Conservation (phyloP, 2,113 vertebrate species). For the Amphilophus citrinellus region DNA sequence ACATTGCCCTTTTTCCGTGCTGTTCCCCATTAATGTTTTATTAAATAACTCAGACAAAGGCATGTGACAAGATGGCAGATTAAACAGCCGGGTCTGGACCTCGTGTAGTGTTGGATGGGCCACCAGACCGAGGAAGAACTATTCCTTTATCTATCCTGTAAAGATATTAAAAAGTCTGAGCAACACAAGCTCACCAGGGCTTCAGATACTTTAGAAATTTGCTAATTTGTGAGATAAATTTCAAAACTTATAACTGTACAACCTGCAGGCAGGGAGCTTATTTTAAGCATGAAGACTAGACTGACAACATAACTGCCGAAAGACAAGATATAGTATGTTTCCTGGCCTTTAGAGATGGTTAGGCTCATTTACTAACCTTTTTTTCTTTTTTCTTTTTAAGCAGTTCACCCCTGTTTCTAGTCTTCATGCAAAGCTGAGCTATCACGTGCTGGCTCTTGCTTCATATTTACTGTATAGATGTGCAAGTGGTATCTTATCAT, state of each 20-base stretch:
- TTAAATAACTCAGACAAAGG: constrained; percentile 17
- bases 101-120: background rate
- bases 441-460: background rate
- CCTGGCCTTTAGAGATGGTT: background rate
- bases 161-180: background rate
- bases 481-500: background rate
- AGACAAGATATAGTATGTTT: background rate
- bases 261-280: background rate
- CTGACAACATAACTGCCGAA: background rate
- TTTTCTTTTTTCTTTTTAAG: background rate
- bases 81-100: constrained; percentile 3
- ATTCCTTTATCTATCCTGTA: background rate
- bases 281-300: background rate
- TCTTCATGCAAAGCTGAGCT: background rate
- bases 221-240: background rate
- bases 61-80: constrained; percentile 17
- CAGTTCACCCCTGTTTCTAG: background rate
- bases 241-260: background rate
- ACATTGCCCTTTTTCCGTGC: background rate
- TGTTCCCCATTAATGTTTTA: constrained; percentile 28
- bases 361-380: background rate
- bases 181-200: background rate
- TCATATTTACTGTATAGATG: background rate
- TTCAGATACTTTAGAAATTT: background rate
- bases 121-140: background rate